Base-by-base conservation (phyloP, 1,140 invertebrate species). In the Matsumurasca onukii region DNA sequence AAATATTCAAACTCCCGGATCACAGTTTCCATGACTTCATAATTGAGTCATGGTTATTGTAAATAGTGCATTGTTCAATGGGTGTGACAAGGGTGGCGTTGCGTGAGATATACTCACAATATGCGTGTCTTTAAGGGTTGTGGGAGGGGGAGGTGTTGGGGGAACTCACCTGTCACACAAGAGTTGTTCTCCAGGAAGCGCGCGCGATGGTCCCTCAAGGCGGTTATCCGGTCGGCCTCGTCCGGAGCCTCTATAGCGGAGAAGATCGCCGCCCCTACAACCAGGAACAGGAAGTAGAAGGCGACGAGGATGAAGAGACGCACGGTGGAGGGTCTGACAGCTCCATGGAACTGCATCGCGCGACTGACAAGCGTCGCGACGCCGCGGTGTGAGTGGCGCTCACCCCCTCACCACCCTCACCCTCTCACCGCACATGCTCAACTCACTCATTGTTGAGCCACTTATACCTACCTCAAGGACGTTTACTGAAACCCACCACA, bases 181-280 rank as follows among this genome's bases (percentile, higher is more conserved):
- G 80, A 76, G 76, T 89, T 80, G 1, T 84, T 78, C 55, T 81
- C 74, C 1, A 90, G 78, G 78, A 91, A 92, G 24, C 82, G 74
- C 2, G 76, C 74, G 70, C 88, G 82, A 45, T 84, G 73, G 30
- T 78, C 75, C 67, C 81, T 79, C 9, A 91, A 74, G 13, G 83
- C 78, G 27, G 83, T 79, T 24, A 86, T 82, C 24, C 84, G 80
- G 45, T 81, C 76, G 5, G 79, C 78, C 76, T 90, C 89, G 66
- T 84, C 77, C 1, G 89, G 89, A n/a, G 83, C 83, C 80, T 91
- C 90, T 69, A 91, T 88, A 27, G 86, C 84, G 62, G 87, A 87
- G 77, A 91, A 91, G 29, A 91, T 84, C 1, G 85, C 82, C 0
- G 90, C 89, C 30, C 90, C 90, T 71, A 88, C 73, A 3, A 85